Conservation (phyloP, 2,113 vertebrate genomes). For the Dryoscopus gambensis region DNA sequence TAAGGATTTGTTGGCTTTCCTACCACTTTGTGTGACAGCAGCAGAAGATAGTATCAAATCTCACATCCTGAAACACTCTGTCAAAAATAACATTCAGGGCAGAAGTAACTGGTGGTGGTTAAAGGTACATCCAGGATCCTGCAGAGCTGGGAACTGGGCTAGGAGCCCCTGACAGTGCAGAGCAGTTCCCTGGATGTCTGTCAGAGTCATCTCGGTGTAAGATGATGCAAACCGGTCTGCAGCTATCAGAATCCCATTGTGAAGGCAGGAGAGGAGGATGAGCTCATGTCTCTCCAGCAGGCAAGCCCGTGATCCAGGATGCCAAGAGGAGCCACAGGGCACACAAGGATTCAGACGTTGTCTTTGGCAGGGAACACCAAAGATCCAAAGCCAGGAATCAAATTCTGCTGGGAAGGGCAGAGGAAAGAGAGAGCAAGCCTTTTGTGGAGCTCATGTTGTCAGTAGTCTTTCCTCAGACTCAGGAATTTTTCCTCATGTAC, state of each 20-base stretch:
- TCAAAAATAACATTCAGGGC: not conserved
- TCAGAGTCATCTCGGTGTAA: not conserved
- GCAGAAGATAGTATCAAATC: not conserved
- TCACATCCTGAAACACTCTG: not conserved
- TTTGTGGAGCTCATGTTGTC: not conserved
- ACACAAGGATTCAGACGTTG: not conserved
- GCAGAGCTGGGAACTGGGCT: not conserved
- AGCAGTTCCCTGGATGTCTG: not conserved
- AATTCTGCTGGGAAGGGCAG: not conserved
- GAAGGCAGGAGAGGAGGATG: not conserved
- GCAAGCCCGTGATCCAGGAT: not conserved
- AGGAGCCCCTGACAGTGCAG: not conserved
- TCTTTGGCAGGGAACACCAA: not conserved
- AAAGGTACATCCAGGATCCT: not conserved
- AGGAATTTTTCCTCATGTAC: not conserved
- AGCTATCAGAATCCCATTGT: not conserved
- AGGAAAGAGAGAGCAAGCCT: not conserved
- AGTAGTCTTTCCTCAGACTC: not conserved
- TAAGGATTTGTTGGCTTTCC: conserved; percentile 43
- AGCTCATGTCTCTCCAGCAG: conserved; percentile 31
- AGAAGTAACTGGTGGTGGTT: not conserved
- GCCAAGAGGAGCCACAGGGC: not conserved
- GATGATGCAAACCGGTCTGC: not conserved
- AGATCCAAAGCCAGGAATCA: not conserved
- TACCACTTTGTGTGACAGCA: conserved; percentile 17